Evolutionary conservation across 2,113 vertebrate genomes (phyloP).

Genomic region (Chitala chitala): DNA sequence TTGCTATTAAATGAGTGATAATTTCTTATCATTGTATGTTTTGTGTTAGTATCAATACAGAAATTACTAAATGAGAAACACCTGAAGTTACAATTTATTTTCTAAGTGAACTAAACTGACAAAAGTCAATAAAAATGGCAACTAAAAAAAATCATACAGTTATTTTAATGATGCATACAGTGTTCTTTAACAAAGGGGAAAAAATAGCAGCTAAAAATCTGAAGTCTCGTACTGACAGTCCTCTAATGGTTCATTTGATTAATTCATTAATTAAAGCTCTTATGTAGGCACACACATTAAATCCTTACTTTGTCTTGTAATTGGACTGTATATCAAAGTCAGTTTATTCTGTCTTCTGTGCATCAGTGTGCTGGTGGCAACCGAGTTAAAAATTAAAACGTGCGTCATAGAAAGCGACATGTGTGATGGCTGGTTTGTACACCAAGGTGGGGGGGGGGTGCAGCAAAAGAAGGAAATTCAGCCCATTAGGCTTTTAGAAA

Average conservation of each 20-base stretch:
- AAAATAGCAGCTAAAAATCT: not conserved
- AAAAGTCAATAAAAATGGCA: too few species aligned
- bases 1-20: slow-evolving; percentile 1
- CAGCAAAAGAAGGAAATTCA: not conserved
- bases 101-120: too few species aligned
- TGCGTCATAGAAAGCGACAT: not conserved
- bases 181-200: not conserved
- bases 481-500: slow-evolving; percentile 37
- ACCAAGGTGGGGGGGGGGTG: too few species aligned
- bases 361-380: slow-evolving; percentile 1
- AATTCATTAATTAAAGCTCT: slow-evolving; percentile 14
- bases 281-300: not conserved
- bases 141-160: too few species aligned
- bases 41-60: too few species aligned
- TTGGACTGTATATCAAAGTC: slow-evolving; percentile 17
- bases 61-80: too few species aligned
- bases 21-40: slow-evolving; percentile 17
- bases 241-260: slow-evolving; percentile 11
- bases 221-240: not conserved
- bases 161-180: too few species aligned
- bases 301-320: slow-evolving; percentile 4
- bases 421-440: too few species aligned
- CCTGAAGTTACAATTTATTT: too few species aligned
- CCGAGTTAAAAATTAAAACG: slow-evolving; percentile 25
- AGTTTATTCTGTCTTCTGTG: slow-evolving; percentile 6